Evolutionary conservation across 2,888 invertebrate species (phyloP).

Genomic region (Creontiades dilutus): DNA sequence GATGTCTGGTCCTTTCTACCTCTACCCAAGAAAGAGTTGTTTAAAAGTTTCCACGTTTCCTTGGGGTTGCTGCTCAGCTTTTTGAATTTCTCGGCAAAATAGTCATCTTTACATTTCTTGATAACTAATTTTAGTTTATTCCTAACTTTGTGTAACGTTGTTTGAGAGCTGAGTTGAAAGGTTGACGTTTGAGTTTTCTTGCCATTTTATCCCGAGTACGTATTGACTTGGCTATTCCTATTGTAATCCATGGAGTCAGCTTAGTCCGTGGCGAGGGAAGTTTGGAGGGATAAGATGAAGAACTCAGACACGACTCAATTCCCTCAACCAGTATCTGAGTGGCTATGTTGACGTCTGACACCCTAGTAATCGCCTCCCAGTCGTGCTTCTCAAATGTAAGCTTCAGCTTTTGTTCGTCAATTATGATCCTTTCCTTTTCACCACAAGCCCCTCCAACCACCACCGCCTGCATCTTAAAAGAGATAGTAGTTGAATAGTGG

Average conservation of each 20-base stretch:
- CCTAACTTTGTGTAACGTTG: not conserved
- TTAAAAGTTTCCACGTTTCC: slow-evolving; percentile 53
- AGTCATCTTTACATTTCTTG: slow-evolving; percentile 29
- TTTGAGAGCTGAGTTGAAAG: slow-evolving; percentile 53
- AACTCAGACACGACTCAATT: not conserved
- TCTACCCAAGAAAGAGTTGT: not conserved
- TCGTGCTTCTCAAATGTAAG: too few relatives aligned
- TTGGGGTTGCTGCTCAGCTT: not conserved
- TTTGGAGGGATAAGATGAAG: not conserved
- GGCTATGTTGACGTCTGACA: too few relatives aligned
- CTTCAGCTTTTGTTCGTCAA: too few relatives aligned
- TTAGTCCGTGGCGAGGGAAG: not conserved
- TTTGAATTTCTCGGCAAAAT: slow-evolving; percentile 28
- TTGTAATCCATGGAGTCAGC: slow-evolving; percentile 57
- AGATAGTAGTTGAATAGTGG: too few relatives aligned
- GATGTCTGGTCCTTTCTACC: not conserved
- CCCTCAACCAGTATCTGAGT: too few relatives aligned
- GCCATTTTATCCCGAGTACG: slow-evolving; percentile 53
- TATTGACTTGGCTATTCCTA: slow-evolving; percentile 56
- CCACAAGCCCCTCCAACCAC: too few relatives aligned
- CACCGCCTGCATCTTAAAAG: too few relatives aligned
- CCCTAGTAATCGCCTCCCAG: too few relatives aligned
- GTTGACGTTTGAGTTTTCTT: slow-evolving; percentile 45
- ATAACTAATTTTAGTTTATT: slow-evolving; percentile 45
- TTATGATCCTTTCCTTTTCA: too few relatives aligned